phyloP scores from a whole-genome alignment of 1,140 invertebrate species.

The Delia radicum region DNA sequence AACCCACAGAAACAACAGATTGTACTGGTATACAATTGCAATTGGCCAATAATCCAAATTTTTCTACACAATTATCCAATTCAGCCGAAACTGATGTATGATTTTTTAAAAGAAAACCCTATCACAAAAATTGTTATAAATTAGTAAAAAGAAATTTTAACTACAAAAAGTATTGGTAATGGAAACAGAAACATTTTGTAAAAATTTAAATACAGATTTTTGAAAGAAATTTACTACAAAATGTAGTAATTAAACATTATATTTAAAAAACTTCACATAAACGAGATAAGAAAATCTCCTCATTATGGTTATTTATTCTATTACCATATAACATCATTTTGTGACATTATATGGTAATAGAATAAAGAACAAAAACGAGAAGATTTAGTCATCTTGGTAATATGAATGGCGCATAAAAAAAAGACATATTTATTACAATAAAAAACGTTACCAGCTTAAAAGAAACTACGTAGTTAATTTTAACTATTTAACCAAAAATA shows the following conservation, averaged over 20 bases:
- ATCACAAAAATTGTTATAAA: neutral
- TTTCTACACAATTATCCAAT: conserved; percentile 11
- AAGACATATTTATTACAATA: neutral
- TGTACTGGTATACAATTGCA: conserved; percentile 4
- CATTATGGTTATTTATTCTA: too few relatives aligned
- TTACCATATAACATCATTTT: too few relatives aligned
- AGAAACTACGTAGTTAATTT: too few relatives aligned
- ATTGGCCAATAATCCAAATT: conserved; percentile 2
- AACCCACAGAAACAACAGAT: conserved; percentile 12
- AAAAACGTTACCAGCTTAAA: too few relatives aligned
- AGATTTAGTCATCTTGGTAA: too few relatives aligned
- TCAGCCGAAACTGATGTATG: conserved; percentile 29
- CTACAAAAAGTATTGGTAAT: neutral
- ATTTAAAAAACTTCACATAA: neutral
- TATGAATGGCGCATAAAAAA: too few relatives aligned
- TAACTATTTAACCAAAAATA: too few relatives aligned
- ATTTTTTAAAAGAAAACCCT: conserved; percentile 8
- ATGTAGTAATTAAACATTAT: neutral
- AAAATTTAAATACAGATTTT: neutral
- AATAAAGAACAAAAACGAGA: too few relatives aligned
- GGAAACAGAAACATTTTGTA: neutral
- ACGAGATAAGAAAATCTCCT: neutral
- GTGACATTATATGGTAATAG: too few relatives aligned
- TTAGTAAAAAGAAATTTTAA: neutral
- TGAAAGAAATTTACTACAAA: neutral